Percentiles rank a stretch among this genome's conserved stretches.
Conservation (phyloP, 1,140 invertebrate species). For the Trichonephila clavata region DNA sequence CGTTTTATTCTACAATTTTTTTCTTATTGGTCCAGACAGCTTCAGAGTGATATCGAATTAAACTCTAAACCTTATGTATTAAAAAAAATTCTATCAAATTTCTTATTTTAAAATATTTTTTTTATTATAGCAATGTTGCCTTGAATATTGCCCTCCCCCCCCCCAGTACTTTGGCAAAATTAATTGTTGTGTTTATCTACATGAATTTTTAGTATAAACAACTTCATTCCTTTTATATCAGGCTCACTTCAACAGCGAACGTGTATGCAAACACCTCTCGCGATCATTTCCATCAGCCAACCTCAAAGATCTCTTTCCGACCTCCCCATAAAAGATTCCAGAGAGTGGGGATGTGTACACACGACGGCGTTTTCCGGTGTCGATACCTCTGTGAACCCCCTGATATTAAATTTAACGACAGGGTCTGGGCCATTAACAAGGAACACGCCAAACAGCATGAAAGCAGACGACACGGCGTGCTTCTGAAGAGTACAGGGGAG, state of each 20-base stretch:
- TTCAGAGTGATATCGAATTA: no score
- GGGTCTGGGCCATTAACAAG: constrained; percentile 34
- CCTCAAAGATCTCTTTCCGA: not conserved
- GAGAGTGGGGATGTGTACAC: not conserved
- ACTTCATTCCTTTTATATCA: not conserved
- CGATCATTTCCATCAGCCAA: not conserved
- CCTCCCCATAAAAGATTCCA: constrained; percentile 39
- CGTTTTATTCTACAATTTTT: no score
- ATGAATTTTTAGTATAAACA: not conserved
- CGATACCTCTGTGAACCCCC: constrained; percentile 4
- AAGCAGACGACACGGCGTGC: not conserved
- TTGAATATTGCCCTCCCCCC: no score
- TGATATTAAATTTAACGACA: constrained; percentile 63
- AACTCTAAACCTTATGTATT: no score
- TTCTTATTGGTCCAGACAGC: no score
- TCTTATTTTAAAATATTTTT: no score
- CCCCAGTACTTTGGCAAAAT: no score
- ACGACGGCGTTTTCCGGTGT: not conserved
- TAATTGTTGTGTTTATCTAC: no score
- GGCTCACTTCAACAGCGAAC: not conserved
- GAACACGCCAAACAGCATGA: not conserved
- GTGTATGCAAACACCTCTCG: not conserved
- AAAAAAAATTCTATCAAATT: no score
- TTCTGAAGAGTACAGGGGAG: not conserved
- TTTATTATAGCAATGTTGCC: no score